Percentiles rank a stretch among this genome's conserved stretches.
Evolutionary conservation across 2,113 vertebrate species (phyloP).

Genomic region (Craseonycteris thonglongyai): DNA sequence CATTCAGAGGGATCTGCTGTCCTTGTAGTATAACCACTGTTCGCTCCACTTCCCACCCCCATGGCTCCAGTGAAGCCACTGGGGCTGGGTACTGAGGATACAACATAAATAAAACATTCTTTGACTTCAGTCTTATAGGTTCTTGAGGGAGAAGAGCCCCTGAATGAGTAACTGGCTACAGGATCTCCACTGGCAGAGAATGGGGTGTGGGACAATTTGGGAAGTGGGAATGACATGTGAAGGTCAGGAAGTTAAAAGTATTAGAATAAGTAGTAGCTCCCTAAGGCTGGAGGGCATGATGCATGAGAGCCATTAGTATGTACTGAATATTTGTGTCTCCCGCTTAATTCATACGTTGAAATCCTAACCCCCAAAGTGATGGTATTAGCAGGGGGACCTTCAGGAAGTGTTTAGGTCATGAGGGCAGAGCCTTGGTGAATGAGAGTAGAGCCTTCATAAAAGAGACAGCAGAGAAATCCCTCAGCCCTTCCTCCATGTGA

Average conservation of each 20-base stretch:
- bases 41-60: accelerated
- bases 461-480: not conserved
- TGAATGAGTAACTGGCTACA: not conserved
- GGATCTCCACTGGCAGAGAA: not conserved
- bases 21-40: too few relatives aligned
- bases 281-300: not conserved
- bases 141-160: not conserved
- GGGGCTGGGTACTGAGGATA: not conserved
- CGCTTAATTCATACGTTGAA: not conserved
- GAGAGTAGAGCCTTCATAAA: too few relatives aligned
- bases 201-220: not conserved
- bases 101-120: not conserved
- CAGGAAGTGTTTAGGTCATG: not conserved
- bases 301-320: not conserved
- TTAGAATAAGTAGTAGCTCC: too few relatives aligned
- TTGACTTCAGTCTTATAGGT: not conserved
- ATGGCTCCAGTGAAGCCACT: not conserved
- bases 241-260: not conserved
- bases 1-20: not conserved
- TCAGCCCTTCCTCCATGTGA: not conserved
- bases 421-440: not conserved
- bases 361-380: not conserved
- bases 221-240: not conserved
- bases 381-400: not conserved
- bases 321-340: not conserved